phyloP scores from a whole-genome alignment of 2,888 invertebrate species.

The Orthosia incerta region DNA sequence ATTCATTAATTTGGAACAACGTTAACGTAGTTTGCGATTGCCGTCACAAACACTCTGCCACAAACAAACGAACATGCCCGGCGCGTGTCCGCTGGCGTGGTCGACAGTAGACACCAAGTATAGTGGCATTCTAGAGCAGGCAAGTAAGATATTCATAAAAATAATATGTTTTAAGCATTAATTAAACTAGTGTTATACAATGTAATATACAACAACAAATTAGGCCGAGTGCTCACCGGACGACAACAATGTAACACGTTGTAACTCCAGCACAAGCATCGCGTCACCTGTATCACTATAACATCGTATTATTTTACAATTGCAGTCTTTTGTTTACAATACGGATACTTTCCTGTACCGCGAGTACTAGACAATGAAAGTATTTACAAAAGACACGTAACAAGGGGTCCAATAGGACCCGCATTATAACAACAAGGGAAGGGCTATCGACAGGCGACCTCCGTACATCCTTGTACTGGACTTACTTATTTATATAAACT shows the following conservation, averaged over 20 bases:
- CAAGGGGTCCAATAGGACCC: slow-evolving; percentile 56
- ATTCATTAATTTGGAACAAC: slow-evolving; percentile 55
- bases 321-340: slow-evolving; percentile 62
- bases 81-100: slow-evolving; percentile 43
- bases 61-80: slow-evolving; percentile 27
- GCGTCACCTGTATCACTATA: slow-evolving; percentile 54
- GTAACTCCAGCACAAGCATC: slow-evolving; percentile 50
- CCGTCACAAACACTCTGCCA: slow-evolving; percentile 29
- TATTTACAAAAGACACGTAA: slow-evolving; percentile 67
- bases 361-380: slow-evolving; percentile 61
- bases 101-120: slow-evolving; percentile 39
- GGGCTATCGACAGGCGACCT: slow-evolving; percentile 48
- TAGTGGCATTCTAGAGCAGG: slow-evolving; percentile 57
- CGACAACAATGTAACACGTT: slow-evolving; percentile 31
- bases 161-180: slow-evolving; percentile 77
- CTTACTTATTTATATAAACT: slow-evolving; percentile 45
- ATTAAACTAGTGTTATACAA: slow-evolving; percentile 79
- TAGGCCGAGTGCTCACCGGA: slow-evolving; percentile 60
- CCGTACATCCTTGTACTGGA: slow-evolving; percentile 44
- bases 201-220: slow-evolving; percentile 80
- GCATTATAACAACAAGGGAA: slow-evolving; percentile 59
- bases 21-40: slow-evolving; percentile 34
- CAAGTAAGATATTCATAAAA: slow-evolving; percentile 63
- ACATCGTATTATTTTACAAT: slow-evolving; percentile 61
- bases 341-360: slow-evolving; percentile 65